These are phyloP conservation scores for Oryzias melastigma DNA, from an alignment of 2,113 vertebrate species.

Conservation along the genomic window DNA sequence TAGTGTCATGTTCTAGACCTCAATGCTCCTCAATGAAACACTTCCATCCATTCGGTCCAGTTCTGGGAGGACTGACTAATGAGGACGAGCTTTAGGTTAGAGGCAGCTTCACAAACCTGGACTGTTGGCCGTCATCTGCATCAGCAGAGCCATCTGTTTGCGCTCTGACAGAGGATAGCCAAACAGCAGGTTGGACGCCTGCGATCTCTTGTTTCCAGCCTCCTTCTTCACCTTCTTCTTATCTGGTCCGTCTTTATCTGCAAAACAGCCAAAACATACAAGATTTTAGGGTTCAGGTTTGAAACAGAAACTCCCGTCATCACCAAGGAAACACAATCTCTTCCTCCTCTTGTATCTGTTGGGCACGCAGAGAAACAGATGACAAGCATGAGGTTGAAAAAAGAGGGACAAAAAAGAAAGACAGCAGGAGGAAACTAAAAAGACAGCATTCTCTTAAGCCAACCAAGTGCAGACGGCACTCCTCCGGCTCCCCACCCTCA, in stretches of 20 bases:
- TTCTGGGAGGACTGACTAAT: slow-evolving; percentile 27
- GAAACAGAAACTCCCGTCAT: not conserved
- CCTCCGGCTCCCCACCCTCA: not conserved
- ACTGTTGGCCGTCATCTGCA: slow-evolving; percentile 99
- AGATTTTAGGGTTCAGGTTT: not conserved
- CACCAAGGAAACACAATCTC: slow-evolving; percentile 15
- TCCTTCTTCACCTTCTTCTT: slow-evolving; percentile 98
- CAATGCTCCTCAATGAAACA: no score
- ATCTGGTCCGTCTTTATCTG: slow-evolving; percentile 97
- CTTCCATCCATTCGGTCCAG: no score
- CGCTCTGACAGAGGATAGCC: slow-evolving; percentile 97
- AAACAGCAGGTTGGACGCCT: slow-evolving; percentile 93
- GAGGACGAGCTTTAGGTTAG: slow-evolving; percentile 16
- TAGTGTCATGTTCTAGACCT: no score
- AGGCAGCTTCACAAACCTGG: slow-evolving; percentile 83
- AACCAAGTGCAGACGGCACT: slow-evolving; percentile 43
- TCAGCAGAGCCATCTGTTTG: slow-evolving; percentile 98
- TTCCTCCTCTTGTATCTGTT: slow-evolving; percentile 68
- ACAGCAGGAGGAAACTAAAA: slow-evolving; percentile 25
- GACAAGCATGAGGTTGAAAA: slow-evolving; percentile 63
- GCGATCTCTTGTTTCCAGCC: slow-evolving; percentile 88
- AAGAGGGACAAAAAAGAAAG: slow-evolving; percentile 4
- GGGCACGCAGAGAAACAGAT: slow-evolving; percentile 53
- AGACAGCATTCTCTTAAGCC: slow-evolving; percentile 56
- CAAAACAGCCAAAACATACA: slow-evolving; percentile 53